Base-by-base conservation (phyloP, 2,113 vertebrate species). In the Eublepharis macularius region DNA sequence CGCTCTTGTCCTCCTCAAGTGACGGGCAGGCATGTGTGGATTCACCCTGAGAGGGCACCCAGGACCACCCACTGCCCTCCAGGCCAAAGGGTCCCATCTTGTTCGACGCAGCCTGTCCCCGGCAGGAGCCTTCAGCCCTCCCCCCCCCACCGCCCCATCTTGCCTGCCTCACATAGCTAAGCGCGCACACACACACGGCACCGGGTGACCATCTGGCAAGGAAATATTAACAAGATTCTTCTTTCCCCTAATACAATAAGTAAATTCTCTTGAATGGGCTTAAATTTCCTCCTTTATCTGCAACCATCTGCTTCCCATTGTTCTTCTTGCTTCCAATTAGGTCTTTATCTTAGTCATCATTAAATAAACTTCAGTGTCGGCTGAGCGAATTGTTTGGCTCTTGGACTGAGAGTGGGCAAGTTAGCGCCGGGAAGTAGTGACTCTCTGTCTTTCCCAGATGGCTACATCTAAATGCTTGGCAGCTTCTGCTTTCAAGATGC, bases 321-420 rank as follows among this genome's bases (percentile, higher is more conserved):
- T 75, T 83, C 54, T 9, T 45, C 81, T 45, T 43, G 70, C 70
- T 83, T 74, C 32, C 81, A 83, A 83, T 83, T 63, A 75, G 70
- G 81, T 82, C 70, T 82, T 60, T 73, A 72, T 73, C 51, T 73
- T 41, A 82, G 81, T 82, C 81, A 82, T 73, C 51, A 41, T 82
- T 82, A 82, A 82, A 82, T 60, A 82, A 73, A 43, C 81, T 82
- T 82, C 81, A 73, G 68, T 82, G 73, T 73, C n/a, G 16, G 36
- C 39, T 41, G 34, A 21, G 24, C 43, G 39, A 54, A 60, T 82
- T 54, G 49, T 72, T 54, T 6, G 43, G 47, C 32, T 7, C 43
- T 29, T 11, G n/a, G n/a, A 51, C 36, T 36, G 34, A 51, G 47
- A 14, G 34, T 29, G 26, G 60, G 60, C 60, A 63, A 29, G 60